Percentiles rank a stretch among this genome's conserved stretches.
These are phyloP conservation scores for Micoletzkya japonica DNA, from an alignment of 2,888 invertebrate species.

Conservation along the genomic window DNA sequence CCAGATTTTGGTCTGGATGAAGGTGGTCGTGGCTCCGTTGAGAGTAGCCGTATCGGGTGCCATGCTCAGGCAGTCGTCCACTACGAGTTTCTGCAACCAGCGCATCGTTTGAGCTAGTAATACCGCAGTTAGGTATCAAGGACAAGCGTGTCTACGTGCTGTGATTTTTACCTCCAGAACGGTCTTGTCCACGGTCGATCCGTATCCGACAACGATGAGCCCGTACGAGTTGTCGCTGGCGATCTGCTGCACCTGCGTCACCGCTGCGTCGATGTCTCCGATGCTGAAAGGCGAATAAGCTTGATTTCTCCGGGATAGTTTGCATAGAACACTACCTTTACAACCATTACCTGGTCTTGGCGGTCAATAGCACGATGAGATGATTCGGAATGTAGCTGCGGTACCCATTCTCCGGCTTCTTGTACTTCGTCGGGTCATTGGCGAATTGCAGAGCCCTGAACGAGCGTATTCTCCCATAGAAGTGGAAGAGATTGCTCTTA, in stretches of 20 bases:
- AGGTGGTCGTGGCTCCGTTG: not conserved
- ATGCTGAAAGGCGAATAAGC: not conserved
- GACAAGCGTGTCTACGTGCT: not conserved
- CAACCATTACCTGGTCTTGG: not conserved
- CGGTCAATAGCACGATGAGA: slow-evolving; percentile 20
- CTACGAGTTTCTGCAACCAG: not conserved
- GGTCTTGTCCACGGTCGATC: not conserved
- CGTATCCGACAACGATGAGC: slow-evolving; percentile 15
- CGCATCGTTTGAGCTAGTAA: not conserved
- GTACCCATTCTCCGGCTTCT: slow-evolving; percentile 18
- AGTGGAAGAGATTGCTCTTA: not conserved
- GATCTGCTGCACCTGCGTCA: slow-evolving; percentile 1
- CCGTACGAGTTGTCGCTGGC: slow-evolving; percentile 3
- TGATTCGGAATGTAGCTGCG: slow-evolving; percentile 5
- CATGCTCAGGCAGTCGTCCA: not conserved
- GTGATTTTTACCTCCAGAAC: not conserved
- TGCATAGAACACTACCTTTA: no score
- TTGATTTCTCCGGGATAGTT: not conserved
- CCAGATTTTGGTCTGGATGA: slow-evolving; percentile 11
- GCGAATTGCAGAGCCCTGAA: slow-evolving; percentile 18
- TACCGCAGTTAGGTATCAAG: not conserved
- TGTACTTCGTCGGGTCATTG: slow-evolving; percentile 10
- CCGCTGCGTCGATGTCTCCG: not conserved
- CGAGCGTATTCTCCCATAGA: no score
- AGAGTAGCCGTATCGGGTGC: not conserved